Base-by-base conservation (phyloP, 2,888 invertebrate genomes). In the Pollenia amentaria region DNA sequence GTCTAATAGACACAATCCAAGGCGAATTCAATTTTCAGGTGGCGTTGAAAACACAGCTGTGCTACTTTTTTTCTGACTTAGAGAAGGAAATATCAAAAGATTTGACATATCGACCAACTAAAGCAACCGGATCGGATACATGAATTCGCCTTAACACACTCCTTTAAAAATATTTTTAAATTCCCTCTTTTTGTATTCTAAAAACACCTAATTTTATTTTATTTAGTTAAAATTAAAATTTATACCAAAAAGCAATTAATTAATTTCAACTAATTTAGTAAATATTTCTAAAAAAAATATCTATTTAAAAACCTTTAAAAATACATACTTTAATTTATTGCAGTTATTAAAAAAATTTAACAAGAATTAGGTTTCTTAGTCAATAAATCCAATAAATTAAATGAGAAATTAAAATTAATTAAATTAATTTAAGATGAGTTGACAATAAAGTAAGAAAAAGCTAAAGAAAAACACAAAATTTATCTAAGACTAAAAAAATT, bases 391-490 rank as follows among this genome's bases (percentile, higher is more conserved):
- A 72, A 62, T n/a, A 67, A 73, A 70, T 48, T 40, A 38, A 51
- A 38, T 18, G 16, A 76, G 76, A 76, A 65, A 48, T 46, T 29
- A 44, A 72, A 38, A 44, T 60, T 16, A 12, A 53, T 14, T 38
- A 57, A 72, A 44, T 42, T 44, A 57, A 72, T 42, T 42, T 44
- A 77, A 73, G 29, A 78, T 44, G 69, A 83, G 65, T 80, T 80
- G 87, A 87, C 87, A 87, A 87, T 87, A 87, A 29, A 87, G 44
- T 46, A 55, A 57, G 46, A 11, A 48, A 65, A 83, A 38, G 7
- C 9, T 14, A 51, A 75, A 67, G 12, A 46, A 67, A 38, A 53
- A 65, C 38, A 14, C 14, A 11, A 46, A 40, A 11, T 42, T 64
- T 12, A 55, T 44, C 21, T 72, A 72, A 57, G 46, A 57, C 29